Evolutionary conservation across 1,140 invertebrate species (phyloP), one percentile per base, ranked within the genome.

Genomic region (Drosophila bifasciata): DNA sequence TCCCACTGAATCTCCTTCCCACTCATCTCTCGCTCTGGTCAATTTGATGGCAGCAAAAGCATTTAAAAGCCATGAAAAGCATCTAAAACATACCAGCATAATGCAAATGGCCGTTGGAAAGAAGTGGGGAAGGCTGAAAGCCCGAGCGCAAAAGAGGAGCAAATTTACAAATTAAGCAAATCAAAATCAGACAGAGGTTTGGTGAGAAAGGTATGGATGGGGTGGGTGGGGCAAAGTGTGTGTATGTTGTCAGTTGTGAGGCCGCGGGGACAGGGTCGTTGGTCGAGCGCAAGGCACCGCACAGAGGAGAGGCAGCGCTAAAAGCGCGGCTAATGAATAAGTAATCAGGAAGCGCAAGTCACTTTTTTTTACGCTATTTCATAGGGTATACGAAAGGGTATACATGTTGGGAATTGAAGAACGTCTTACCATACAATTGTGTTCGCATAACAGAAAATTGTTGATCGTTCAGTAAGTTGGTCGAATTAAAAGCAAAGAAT

Each of bases 131-230:
- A 8, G 28, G 3, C 28, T 9, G 32, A 36, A 36, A 8, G 13
- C 9, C 32, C 40, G 32, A 44, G 21, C 15, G 19, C 17, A 25
- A 43, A 17, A 43, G 36, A 40, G 49, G 41, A 58, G 56, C 69
- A 66, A 84, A 85, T 86, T 85, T 86, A 76, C 80, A 86, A 85
- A 85, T 85, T 85, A 85, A 85, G 80, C 80, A 86, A 85, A 85
- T 85, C 81, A 86, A 85, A 85, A 76, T 69, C 69, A 58, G 25
- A 23, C 17, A 62, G 60, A 44, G 49, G 36, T 36, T 36, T 13
- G 56, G 9, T 7, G 19, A 41, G 3, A 52, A 25, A 15, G 56
- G 58, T 7, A n/a, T 53, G 28, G n/a, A n/a, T 32, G 55, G 25
- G 39, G 7, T 21, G 11, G 19, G n/a, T 1, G n/a, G 19, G 7